Evolutionary conservation across 1,140 invertebrate genomes (phyloP).

Genomic region (Penaeus indicus): DNA sequence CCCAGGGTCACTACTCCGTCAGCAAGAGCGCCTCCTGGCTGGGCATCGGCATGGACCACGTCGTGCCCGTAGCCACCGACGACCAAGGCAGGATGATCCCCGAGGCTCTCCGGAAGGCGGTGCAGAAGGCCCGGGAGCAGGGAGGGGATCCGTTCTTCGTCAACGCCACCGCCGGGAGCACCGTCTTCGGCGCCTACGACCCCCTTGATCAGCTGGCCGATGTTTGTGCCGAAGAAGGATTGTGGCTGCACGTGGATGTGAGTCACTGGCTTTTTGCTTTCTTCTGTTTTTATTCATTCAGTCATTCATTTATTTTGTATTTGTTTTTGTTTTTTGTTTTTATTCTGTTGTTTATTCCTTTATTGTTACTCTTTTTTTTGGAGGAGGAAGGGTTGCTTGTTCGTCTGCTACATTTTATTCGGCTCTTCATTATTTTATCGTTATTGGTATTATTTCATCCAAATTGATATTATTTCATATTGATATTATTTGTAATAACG

Average conservation of each 20-base stretch:
- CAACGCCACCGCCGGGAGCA: constrained; percentile 89
- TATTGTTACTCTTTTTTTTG: too few species aligned
- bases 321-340: not conserved
- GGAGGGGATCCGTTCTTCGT: constrained; percentile 83
- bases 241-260: constrained; percentile 97
- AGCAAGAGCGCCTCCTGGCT: constrained; percentile 83
- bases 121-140: constrained; percentile 31
- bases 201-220: constrained; percentile 84
- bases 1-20: constrained; percentile 94
- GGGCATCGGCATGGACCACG: constrained; percentile 83
- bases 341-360: too few species aligned
- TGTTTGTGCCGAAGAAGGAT: constrained; percentile 83
- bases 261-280: constrained; percentile 72
- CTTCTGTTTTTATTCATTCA: not conserved
- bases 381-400: too few species aligned
- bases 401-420: too few species aligned
- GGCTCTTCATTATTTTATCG: too few species aligned
- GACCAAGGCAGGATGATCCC: constrained; percentile 81
- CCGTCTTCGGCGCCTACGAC: constrained; percentile 85
- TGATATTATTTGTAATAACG: not conserved
- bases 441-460: too few species aligned
- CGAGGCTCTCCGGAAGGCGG: constrained; percentile 41
- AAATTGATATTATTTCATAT: too few species aligned
- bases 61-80: constrained; percentile 81
- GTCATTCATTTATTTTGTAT: not conserved